phyloP scores from a whole-genome alignment of 35 echinoderm and acorn worm species.

The Heliocidaris tuberculata region DNA sequence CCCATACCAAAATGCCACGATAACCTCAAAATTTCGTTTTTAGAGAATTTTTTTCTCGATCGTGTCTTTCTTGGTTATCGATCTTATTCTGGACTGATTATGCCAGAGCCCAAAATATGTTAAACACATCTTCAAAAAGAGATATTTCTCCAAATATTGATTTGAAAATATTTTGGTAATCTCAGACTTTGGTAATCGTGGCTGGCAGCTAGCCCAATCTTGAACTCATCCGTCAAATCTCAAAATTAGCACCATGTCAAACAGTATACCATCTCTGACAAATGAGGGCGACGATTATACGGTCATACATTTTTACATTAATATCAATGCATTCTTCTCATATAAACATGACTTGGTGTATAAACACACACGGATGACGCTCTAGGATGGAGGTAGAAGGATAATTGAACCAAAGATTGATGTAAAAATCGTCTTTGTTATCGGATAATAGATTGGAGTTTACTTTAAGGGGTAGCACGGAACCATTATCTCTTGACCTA shows the following conservation, averaged over 20 bases:
- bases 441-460: not conserved
- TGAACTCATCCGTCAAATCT: not conserved
- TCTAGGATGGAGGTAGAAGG: not conserved
- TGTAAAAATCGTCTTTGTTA: not conserved
- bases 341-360: not conserved
- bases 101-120: not conserved
- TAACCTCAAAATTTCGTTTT: too few relatives aligned
- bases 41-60: too few relatives aligned
- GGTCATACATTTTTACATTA: not conserved
- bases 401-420: not conserved
- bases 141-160: not conserved
- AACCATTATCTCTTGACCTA: slow-evolving; percentile 2
- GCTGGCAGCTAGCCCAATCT: not conserved
- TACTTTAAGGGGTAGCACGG: not conserved
- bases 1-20: too few relatives aligned
- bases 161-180: not conserved
- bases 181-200: not conserved
- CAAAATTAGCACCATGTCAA: not conserved
- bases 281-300: not conserved
- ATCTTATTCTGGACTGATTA: too few relatives aligned
- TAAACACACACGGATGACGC: not conserved
- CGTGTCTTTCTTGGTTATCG: too few relatives aligned
- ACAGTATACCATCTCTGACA: not conserved
- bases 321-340: not conserved
- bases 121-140: not conserved